Conservation (phyloP, 2,113 vertebrate species). For the Xerus inauris region DNA sequence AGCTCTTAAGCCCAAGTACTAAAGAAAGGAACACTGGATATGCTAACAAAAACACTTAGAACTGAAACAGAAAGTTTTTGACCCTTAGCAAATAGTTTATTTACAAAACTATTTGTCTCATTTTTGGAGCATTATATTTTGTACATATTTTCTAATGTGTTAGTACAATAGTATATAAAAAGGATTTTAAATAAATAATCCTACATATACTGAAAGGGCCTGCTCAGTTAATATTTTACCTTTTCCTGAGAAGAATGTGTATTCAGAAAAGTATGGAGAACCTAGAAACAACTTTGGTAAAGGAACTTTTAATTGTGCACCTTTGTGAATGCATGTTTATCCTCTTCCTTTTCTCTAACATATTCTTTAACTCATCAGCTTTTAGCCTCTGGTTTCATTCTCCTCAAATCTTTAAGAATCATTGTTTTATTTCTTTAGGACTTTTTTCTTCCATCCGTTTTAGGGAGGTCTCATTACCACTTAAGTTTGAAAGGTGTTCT, state of each 20-base stretch:
- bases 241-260: background rate
- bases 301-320: background rate
- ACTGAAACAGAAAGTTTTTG: background rate
- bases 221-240: background rate
- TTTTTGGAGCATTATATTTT: background rate
- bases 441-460: background rate
- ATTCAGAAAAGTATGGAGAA: background rate
- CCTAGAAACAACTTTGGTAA: background rate
- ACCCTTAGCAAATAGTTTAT: background rate
- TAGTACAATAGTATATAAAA: background rate
- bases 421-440: background rate
- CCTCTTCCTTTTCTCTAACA: background rate
- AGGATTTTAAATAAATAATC: slow-evolving; percentile 10
- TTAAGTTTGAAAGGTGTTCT: background rate
- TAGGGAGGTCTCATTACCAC: background rate
- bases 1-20: background rate
- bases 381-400: background rate
- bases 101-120: background rate
- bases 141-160: background rate
- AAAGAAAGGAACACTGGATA: background rate
- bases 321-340: background rate
- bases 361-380: background rate
- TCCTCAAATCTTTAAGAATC: background rate
- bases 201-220: background rate
- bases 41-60: background rate